Evolutionary conservation across 2,888 invertebrate species (phyloP).

Genomic region (Pollenia labialis): DNA sequence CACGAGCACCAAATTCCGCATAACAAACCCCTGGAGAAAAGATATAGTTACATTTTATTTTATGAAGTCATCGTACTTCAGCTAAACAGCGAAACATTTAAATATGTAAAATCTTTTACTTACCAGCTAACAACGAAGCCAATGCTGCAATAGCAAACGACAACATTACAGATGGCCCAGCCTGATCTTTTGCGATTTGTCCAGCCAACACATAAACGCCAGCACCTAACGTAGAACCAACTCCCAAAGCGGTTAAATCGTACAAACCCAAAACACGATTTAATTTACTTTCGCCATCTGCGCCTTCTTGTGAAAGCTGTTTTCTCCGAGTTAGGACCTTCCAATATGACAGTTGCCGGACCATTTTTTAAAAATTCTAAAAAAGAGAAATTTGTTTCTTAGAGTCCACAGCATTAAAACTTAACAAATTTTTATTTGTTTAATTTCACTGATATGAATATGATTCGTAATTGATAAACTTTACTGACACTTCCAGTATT

Average conservation of each 20-base stretch:
- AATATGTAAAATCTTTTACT: constrained; percentile 24
- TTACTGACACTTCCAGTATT: constrained; percentile 12
- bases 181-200: constrained; percentile 89
- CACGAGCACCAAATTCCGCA: constrained; percentile 93
- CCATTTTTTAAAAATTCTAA: constrained; percentile 74
- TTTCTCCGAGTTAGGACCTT: constrained; percentile 83
- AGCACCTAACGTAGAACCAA: constrained; percentile 93
- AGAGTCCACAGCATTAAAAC: neutral
- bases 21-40: constrained; percentile 93
- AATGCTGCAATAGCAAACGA: constrained; percentile 95
- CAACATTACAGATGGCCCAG: constrained; percentile 93
- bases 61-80: too few relatives aligned
- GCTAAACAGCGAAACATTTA: neutral
- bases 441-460: neutral
- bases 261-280: constrained; percentile 82
- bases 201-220: constrained; percentile 95
- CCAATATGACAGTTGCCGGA: constrained; percentile 81
- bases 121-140: constrained; percentile 93
- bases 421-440: neutral
- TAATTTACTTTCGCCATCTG: constrained; percentile 80
- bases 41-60: too few relatives aligned
- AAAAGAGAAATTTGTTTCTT: neutral
- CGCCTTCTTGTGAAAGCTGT: constrained; percentile 76
- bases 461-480: constrained; percentile 16
- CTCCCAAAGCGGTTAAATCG: constrained; percentile 92